These are phyloP conservation scores for Pampusana beccarii DNA, from an alignment of 2,113 vertebrate genomes.

Conservation along the genomic window DNA sequence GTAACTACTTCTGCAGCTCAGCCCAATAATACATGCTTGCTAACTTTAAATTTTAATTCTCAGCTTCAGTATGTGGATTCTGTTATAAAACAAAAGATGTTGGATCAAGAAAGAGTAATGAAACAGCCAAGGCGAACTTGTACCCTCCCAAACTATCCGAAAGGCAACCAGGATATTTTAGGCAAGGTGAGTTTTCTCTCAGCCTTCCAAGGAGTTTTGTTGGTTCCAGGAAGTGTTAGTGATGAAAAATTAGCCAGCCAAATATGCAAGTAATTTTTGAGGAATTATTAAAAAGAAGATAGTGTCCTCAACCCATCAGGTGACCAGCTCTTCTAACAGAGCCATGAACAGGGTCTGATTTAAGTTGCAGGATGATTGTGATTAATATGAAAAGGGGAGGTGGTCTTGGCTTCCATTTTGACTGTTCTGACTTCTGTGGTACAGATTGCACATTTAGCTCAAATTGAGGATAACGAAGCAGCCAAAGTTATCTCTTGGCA, in stretches of 20 bases:
- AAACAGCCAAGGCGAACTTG: conserved; percentile 79
- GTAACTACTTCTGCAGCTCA: not conserved
- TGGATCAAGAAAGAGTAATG: conserved; percentile 70
- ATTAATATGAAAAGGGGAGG: not conserved
- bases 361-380: not conserved
- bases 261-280: not conserved
- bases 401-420: not conserved
- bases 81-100: conserved; percentile 70
- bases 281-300: not conserved
- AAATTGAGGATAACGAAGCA: conserved; percentile 82
- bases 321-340: not conserved
- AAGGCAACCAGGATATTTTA: conserved; percentile 81
- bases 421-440: not conserved
- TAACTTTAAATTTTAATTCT: conserved; percentile 24
- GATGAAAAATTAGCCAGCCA: not conserved
- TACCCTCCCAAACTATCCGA: conserved; percentile 77
- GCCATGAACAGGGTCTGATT: not conserved
- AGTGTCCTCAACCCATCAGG: not conserved
- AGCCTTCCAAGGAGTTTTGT: not conserved
- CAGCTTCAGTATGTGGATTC: conserved; percentile 77
- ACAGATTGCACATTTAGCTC: conserved; percentile 90
- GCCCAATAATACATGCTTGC: not conserved
- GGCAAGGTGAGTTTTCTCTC: conserved; percentile 83
- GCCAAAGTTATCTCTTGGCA: conserved; percentile 94
- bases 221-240: not conserved